A percentile compares a stretch with the other conserved stretches of the same genome.
These are phyloP conservation scores for Lipophrys pholis DNA, from an alignment of 2,113 vertebrate species.

Conservation along the genomic window DNA sequence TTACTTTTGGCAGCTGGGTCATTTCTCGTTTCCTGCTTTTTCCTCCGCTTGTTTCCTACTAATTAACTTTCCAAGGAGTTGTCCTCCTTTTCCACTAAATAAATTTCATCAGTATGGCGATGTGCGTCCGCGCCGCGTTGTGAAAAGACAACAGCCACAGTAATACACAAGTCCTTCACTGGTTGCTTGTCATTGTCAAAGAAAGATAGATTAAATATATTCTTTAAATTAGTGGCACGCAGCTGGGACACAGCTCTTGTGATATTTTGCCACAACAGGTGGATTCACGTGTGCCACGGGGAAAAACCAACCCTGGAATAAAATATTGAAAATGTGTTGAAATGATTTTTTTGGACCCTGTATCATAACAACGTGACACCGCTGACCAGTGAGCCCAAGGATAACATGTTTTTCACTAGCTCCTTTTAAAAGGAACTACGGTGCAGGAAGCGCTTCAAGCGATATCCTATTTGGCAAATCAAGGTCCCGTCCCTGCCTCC, in stretches of 20 bases:
- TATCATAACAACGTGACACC: slow-evolving; percentile 10
- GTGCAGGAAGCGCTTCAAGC: slow-evolving; percentile 28
- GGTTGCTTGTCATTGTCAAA: slow-evolving; percentile 24
- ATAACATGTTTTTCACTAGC: not conserved
- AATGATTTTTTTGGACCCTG: not conserved
- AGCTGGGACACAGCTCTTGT: slow-evolving; percentile 3
- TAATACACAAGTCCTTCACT: slow-evolving; percentile 25
- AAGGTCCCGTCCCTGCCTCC: slow-evolving; percentile 38
- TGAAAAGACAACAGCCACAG: slow-evolving; percentile 41
- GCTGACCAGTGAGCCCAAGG: not conserved
- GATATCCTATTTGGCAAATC: slow-evolving; percentile 46
- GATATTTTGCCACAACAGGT: slow-evolving; percentile 18
- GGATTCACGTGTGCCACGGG: not conserved
- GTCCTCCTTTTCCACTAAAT: slow-evolving; percentile 79
- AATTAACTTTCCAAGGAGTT: slow-evolving; percentile 86
- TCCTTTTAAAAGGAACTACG: slow-evolving; percentile 21
- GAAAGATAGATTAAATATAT: slow-evolving; percentile 7
- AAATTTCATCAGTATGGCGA: slow-evolving; percentile 62
- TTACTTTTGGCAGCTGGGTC: slow-evolving; percentile 84
- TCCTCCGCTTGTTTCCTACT: slow-evolving; percentile 75
- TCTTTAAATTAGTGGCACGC: not conserved
- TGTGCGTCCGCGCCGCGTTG: slow-evolving; percentile 35
- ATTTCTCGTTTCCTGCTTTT: slow-evolving; percentile 82
- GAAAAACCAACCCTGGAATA: not conserved
- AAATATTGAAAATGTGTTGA: not conserved